Evolutionary conservation across 2,113 vertebrate species (phyloP).

Genomic region (Myocastor coypus): DNA sequence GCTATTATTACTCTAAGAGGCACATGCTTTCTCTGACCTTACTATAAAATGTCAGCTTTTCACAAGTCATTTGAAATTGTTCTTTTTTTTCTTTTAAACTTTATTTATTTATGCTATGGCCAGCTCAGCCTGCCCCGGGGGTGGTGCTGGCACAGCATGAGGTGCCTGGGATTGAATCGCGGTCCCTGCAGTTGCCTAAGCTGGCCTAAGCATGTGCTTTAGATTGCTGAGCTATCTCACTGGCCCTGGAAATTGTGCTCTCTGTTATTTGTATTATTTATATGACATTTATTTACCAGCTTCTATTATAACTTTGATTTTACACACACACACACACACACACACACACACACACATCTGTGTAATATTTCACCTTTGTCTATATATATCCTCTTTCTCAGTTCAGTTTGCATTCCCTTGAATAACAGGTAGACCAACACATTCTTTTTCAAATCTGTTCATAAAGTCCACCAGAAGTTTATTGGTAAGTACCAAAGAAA

Average conservation of each 20-base stretch:
- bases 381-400: not conserved
- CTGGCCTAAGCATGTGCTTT: too few species aligned
- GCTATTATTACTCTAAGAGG: slow-evolving; percentile 7
- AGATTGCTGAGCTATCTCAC: too few species aligned
- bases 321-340: not conserved
- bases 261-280: slow-evolving; percentile 5
- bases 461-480: not conserved
- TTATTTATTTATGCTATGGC: too few species aligned
- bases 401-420: slow-evolving; percentile 11
- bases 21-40: not conserved
- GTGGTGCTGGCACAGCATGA: too few species aligned
- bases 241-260: not conserved
- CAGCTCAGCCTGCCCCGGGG: too few species aligned
- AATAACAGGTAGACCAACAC: not conserved
- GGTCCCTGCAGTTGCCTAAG: too few species aligned
- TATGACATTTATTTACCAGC: not conserved
- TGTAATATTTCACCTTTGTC: not conserved
- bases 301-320: slow-evolving; percentile 10
- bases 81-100: not conserved
- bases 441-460: slow-evolving; percentile 45
- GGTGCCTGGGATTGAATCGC: too few species aligned
- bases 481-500: slow-evolving; percentile 20
- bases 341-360: not conserved
- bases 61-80: not conserved
- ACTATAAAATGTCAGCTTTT: not conserved